A percentile compares a stretch with the other conserved stretches of the same genome.
phyloP scores from a whole-genome alignment of 2,797 vertebrate species.

The Mus spretus region DNA sequence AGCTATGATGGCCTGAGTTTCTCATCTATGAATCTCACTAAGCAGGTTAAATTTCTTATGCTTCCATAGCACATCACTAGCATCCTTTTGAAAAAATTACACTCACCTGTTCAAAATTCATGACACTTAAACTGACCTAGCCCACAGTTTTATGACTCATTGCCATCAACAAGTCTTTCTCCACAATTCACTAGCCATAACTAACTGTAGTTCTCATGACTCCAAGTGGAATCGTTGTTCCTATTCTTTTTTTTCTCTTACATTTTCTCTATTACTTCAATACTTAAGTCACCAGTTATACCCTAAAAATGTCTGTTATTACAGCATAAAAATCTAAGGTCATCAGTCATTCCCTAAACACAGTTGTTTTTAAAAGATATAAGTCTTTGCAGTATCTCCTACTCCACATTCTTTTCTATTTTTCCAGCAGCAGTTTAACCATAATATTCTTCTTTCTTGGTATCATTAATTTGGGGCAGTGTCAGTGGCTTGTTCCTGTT shows the following conservation, averaged over 20 bases:
- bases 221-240: neutral
- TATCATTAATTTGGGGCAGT: neutral
- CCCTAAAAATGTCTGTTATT: neutral
- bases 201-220: neutral
- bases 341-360: neutral
- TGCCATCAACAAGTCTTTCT: neutral
- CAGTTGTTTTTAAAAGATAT: neutral
- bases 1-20: neutral
- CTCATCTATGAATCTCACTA: neutral
- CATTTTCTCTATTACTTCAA: neutral
- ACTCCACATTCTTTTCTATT: neutral
- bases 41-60: neutral
- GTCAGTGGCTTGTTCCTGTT: neutral
- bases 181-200: neutral
- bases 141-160: neutral
- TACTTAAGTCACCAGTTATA: neutral
- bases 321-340: neutral
- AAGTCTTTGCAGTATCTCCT: neutral
- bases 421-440: neutral
- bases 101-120: neutral
- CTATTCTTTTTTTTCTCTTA: neutral
- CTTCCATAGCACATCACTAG: neutral
- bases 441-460: neutral
- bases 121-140: neutral
- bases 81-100: constrained; percentile 33